Evolutionary conservation across 2,113 vertebrate genomes (phyloP), one percentile per base, ranked within the genome.

Genomic region (Lethenteron reissneri): DNA sequence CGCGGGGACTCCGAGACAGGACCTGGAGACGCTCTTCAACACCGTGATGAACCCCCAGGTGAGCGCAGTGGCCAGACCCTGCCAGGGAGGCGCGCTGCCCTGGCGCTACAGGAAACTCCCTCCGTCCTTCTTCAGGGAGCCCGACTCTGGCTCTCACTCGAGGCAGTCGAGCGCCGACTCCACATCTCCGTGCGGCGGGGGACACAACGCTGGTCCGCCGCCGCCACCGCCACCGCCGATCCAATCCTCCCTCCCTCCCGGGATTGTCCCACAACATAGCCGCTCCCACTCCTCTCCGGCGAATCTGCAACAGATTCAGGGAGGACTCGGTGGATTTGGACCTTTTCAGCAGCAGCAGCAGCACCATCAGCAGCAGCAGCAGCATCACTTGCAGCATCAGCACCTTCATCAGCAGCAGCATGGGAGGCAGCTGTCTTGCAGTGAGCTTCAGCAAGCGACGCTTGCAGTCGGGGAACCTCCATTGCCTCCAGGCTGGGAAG

Each of bases 401-500:
- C 41, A 41, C 41, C 41, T 41, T 41, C 41, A 41, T 41, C 41
- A 41, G 41, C 41, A 41, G 41, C 41, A 41, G 41, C 41, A 41
- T 41, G 41, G 41, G 6, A 41, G 41, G 6, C 41, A 41, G 41
- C 41, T 41, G 41, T 41, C 41, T 41, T 41, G 41, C 41, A 41
- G 41, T 41, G 41, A 41, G 41, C 41, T 41, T 41, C 41, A 41
- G 41, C 41, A 41, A 41, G 41, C 41, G 41, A 7, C 41, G 41
- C 41, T 41, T 74, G 85, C 84, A 75, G 79, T 83, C 8, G 87
- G 87, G 58, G 87, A 90, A 74, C 77, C 83, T 74, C 86, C 85
- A 8, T 79, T 90, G 74, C 87, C 87, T 21, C 85, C 84, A 11
- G 86, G 87, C 72, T 90, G 87, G 87, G 87, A 90, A 81, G 87